These are phyloP conservation scores for Grammomys dolichurus DNA, from an alignment of 2,113 vertebrate species.

Conservation along the genomic window DNA sequence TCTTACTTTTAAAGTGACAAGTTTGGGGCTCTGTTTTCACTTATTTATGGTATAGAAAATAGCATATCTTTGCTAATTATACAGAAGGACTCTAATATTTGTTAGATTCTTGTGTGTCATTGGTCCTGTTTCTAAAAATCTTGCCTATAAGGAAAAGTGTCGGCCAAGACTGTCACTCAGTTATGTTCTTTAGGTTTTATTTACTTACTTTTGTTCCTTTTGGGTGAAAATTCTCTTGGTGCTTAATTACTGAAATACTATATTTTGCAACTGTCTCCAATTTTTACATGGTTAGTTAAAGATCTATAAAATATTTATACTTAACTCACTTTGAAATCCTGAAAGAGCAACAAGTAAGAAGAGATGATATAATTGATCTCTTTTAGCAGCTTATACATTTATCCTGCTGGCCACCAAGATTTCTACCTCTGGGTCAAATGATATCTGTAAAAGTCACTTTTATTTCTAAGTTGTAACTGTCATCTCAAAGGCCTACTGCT, in stretches of 20 bases:
- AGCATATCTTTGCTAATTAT: not conserved
- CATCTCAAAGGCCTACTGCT: too few species aligned
- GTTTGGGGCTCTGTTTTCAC: not conserved
- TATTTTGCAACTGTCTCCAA: not conserved
- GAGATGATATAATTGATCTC: not conserved
- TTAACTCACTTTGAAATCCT: not conserved
- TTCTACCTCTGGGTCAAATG: not conserved
- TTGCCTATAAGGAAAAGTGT: not conserved
- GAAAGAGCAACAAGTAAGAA: not conserved
- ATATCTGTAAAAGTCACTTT: not conserved
- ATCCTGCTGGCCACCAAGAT: not conserved
- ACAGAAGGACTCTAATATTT: not conserved
- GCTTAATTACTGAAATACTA: not conserved
- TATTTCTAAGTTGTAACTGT: too few species aligned
- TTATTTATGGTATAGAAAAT: constrained; percentile 6
- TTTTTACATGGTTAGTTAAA: constrained; percentile 29
- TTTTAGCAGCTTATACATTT: not conserved
- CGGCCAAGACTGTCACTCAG: not conserved
- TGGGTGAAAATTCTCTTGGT: constrained; percentile 9
- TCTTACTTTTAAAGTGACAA: constrained; percentile 41
- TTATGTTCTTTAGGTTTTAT: not conserved
- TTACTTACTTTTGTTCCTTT: not conserved
- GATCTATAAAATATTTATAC: not conserved
- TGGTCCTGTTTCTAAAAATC: not conserved
- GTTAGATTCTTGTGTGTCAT: not conserved